Percentiles rank a stretch among this genome's conserved stretches.
Conservation (phyloP, 2,888 invertebrate species). For the Parnassius glacialis region DNA sequence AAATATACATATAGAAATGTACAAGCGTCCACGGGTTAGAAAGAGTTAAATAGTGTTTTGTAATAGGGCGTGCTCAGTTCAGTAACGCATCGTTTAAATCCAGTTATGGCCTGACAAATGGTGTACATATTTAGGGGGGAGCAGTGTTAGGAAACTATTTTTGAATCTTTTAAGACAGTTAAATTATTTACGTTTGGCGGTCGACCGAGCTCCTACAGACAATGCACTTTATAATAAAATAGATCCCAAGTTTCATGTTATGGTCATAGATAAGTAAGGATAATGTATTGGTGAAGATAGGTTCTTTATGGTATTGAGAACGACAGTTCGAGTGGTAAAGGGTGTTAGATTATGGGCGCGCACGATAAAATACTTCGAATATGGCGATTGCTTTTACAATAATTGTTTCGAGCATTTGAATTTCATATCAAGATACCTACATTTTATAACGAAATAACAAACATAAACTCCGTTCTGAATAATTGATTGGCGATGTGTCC, state of each 20-base stretch:
- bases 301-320: constrained; percentile 71
- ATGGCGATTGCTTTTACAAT: constrained; percentile 59
- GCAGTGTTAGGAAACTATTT: constrained; percentile 81
- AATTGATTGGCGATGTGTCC: neutral
- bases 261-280: constrained; percentile 74
- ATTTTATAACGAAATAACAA: constrained; percentile 24
- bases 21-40: constrained; percentile 36
- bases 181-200: constrained; percentile 78
- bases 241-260: constrained; percentile 73
- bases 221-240: constrained; percentile 81
- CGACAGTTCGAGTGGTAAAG: constrained; percentile 73
- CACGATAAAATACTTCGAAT: constrained; percentile 50
- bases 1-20: constrained; percentile 27
- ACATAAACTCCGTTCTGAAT: constrained; percentile 3
- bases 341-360: constrained; percentile 68
- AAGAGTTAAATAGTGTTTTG: constrained; percentile 45
- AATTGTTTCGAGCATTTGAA: constrained; percentile 50
- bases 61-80: constrained; percentile 62
- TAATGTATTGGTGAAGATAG: constrained; percentile 77
- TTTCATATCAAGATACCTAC: constrained; percentile 39
- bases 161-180: constrained; percentile 82
- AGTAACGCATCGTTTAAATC: constrained; percentile 77
- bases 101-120: constrained; percentile 81
- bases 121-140: constrained; percentile 80
- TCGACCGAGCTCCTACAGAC: constrained; percentile 72